Percentiles rank a stretch among this genome's conserved stretches.
phyloP scores from a whole-genome alignment of 2,113 vertebrate species.

The Pachyramphus minor region DNA sequence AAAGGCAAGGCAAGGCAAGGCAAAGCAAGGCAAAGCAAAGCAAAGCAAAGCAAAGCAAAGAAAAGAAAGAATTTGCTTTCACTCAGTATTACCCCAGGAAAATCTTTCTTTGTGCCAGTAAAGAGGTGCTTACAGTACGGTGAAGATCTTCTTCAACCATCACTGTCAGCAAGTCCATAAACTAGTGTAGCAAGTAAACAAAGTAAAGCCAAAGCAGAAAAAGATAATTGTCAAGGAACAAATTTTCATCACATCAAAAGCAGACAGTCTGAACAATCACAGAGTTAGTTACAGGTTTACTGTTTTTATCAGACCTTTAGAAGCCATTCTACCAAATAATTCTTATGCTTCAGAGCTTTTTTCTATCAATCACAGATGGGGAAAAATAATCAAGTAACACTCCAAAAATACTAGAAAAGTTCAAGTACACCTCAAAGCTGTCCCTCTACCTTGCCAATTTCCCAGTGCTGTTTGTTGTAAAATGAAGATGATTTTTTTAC shows the following conservation, averaged over 20 bases:
- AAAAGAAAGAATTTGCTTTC: not conserved
- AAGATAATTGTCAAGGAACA: not conserved
- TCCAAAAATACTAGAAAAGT: not conserved
- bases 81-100: not conserved
- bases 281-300: not conserved
- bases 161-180: not conserved
- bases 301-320: slow-evolving; percentile 5
- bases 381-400: not conserved
- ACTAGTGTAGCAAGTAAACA: not conserved
- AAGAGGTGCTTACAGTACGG: not conserved
- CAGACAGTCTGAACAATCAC: not conserved
- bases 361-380: not conserved
- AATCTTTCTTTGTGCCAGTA: not conserved
- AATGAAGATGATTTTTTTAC: not conserved
- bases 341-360: not conserved
- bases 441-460: not conserved
- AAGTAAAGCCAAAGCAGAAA: not conserved
- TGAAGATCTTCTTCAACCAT: not conserved
- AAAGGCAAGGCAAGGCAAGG: too few relatives aligned
- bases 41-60: too few relatives aligned
- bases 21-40: too few relatives aligned
- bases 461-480: not conserved
- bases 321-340: slow-evolving; percentile 1
- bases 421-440: not conserved
- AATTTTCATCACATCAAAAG: not conserved